Base-by-base conservation (phyloP, 1,140 invertebrate genomes). In the Nephila pilipes region DNA sequence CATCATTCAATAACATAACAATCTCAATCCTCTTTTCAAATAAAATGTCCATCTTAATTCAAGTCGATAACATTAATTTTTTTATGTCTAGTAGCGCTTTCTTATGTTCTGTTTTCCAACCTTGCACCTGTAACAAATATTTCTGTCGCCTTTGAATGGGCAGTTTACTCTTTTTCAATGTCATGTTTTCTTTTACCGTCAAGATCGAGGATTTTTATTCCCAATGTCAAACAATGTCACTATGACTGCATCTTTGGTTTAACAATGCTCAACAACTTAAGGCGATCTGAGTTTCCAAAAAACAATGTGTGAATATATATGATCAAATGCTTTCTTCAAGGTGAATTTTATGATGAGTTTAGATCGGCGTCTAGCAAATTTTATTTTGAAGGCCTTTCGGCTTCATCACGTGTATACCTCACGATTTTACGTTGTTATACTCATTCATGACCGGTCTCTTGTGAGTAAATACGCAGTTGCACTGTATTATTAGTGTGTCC, bases 161-260 rank as follows among this genome's bases (percentile, higher is more conserved):
- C 46, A 79, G 20, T 65, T 87, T 60, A 29, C 57, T 60, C 36
- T 38, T 63, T 65, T 63, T 65, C 85, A 87, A 65, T 87, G 85
- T 69, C 83, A 60, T 60, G 83, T 63, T 87, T 85, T 87, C 55
- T 36, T 38, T 87, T 60, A n/a, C 20, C 29, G 75, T 38, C 60
- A 63, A 92, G 81, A 85, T 80, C 75, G 88, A 90, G 88, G 88
- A 57, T 80, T 58, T 57, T 60, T n/a, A 55, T 58, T 85, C 81
- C 58, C 89, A 92, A 92, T 92, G 91, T 79, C 91, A 92, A 87
- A 92, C 91, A 92, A 92, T 92, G 91, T 92, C 83, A 83, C 36
- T 18, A 91, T 63, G 25, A 65, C 36, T 38, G 22, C 38, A 38
- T 79, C 36, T 87, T 58, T 25, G 85, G 12, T n/a, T 29, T 18